Evolutionary conservation across 2,888 invertebrate species (phyloP).

Genomic region (Trypoxylon attenuatum): DNA sequence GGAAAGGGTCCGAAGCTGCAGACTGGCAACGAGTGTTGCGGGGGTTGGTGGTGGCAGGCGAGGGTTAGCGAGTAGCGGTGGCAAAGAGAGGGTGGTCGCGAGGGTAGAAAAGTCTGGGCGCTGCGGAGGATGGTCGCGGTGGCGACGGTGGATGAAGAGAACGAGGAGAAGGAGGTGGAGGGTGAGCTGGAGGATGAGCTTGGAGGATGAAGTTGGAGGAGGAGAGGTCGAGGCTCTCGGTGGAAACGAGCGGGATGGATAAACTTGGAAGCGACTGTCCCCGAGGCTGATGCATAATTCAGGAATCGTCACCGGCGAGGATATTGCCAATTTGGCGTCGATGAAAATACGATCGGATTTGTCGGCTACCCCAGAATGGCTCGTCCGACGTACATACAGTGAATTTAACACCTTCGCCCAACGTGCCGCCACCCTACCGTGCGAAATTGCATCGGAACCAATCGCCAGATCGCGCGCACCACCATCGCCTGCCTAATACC

Average conservation of each 20-base stretch:
- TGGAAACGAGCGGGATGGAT: conserved; percentile 70
- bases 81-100: not conserved
- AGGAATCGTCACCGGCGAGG: conserved; percentile 74
- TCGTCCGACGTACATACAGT: conserved; percentile 63
- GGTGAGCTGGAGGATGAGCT: conserved; percentile 10
- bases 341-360: conserved; percentile 75
- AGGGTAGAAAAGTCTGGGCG: no score
- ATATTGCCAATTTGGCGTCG: conserved; percentile 75
- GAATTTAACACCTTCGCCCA: conserved; percentile 71
- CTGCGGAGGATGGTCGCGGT: conserved; percentile 13
- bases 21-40: conserved; percentile 25
- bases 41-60: not conserved
- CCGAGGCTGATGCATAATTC: conserved; percentile 74
- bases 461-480: conserved; percentile 49
- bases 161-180: conserved; percentile 3
- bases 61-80: conserved; percentile 4
- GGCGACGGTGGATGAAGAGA: conserved; percentile 9
- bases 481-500: conserved; percentile 44
- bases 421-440: conserved; percentile 52
- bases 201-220: conserved; percentile 24
- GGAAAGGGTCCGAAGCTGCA: conserved; percentile 43
- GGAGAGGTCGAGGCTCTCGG: conserved; percentile 40
- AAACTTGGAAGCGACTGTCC: conserved; percentile 74
- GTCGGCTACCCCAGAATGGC: conserved; percentile 65
- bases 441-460: conserved; percentile 58